These are phyloP conservation scores for Hypsibius dujardini DNA, from an alignment of 1,140 invertebrate genomes.

Conservation along the genomic window DNA sequence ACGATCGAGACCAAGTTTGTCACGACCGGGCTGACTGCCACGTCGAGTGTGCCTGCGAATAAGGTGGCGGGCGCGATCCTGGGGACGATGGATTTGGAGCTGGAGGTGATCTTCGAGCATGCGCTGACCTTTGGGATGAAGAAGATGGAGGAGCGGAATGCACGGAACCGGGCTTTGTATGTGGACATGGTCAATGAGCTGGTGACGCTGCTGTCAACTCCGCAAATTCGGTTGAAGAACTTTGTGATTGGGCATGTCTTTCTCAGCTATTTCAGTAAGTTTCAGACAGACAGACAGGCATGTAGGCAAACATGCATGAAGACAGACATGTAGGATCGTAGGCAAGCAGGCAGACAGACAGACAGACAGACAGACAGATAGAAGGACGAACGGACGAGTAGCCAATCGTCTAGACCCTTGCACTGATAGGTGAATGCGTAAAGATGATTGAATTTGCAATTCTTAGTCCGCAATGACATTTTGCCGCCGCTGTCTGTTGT, in stretches of 20 bases:
- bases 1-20: constrained; percentile 37
- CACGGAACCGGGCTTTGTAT: constrained; percentile 41
- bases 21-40: constrained; percentile 35
- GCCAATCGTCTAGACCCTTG: too few species aligned
- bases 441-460: too few species aligned
- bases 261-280: constrained; percentile 11
- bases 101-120: constrained; percentile 15
- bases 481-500: constrained; percentile 2
- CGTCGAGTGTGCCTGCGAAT: constrained; percentile 24
- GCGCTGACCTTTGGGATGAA: constrained; percentile 21
- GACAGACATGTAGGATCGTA: too few species aligned
- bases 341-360: too few species aligned
- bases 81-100: not conserved
- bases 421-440: too few species aligned
- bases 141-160: constrained; percentile 32
- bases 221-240: constrained; percentile 10
- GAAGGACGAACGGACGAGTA: too few species aligned
- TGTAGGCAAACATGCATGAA: not conserved
- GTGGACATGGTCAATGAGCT: constrained; percentile 43
- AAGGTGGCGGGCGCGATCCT: not conserved
- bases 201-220: constrained; percentile 40
- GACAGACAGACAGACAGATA: too few species aligned
- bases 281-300: not conserved
- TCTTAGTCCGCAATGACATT: not conserved
- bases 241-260: constrained; percentile 7